Evolutionary conservation across 1,140 invertebrate genomes (phyloP), one percentile per base, ranked within the genome.

Genomic region (Stenopsyche tienmushanensis): DNA sequence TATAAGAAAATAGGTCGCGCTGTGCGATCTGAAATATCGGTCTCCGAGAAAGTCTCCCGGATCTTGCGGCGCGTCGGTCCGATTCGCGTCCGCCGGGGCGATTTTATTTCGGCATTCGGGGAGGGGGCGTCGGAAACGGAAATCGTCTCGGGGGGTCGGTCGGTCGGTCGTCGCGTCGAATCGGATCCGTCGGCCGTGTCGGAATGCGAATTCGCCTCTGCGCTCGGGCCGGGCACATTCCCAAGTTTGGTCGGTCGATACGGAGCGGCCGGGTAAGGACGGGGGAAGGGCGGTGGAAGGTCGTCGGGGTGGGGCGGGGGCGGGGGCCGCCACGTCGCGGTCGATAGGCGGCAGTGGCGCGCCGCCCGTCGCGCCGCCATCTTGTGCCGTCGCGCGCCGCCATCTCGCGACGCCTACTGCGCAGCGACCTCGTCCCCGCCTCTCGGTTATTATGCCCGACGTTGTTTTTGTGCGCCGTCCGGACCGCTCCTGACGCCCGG

Each of bases 341-440:
- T 17, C 44, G 63, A 34, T 25, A 53, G 23, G 20, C 73, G 72
- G 8, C 74, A 7, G 75, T 74, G 2, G 63, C 72, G 25, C 74
- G 77, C 18, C 74, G 77, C 64, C 75, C 75, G 76, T 55, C 77
- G 10, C 73, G 75, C 55, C 76, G 77, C 44, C n/a, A n/a, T n/a
- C 41, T 15, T 13, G 41, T 17, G 41, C 47, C 44, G 44, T 5
- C 44, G 44, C 44, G 44, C 44, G 17, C 8, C 44, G 8, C 3
- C 47, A 8, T 8, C 47, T 2, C 47, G 47, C 47, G 13, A 24
- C 47, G 17, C 47, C 21, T 3, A 18, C 47, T 20, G n/a, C n/a
- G n/a, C n/a, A n/a, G n/a, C n/a, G n/a, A n/a, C n/a, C n/a, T n/a
- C n/a, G n/a, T n/a, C 7, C 34, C 34, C 34, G 34, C n/a, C 34